Base-by-base conservation (phyloP, 2,888 invertebrate genomes). In the Pammene aurita region DNA sequence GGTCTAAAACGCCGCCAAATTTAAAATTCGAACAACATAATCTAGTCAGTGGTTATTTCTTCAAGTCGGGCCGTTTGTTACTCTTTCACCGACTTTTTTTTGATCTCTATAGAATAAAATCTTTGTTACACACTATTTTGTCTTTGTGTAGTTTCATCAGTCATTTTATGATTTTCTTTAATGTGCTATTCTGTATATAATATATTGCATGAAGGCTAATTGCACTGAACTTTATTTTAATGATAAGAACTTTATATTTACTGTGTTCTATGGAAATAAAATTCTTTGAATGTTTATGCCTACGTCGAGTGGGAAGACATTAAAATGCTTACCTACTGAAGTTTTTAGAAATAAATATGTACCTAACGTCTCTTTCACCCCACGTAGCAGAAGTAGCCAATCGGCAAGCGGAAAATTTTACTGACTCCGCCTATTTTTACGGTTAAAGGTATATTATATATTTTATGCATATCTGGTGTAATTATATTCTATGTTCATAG, bases 11-110 rank as follows among this genome's bases (percentile, higher is more conserved):
- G 80, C 87, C 83, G 84, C 84, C 86, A 86, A 91, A 88, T 90
- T 90, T 85, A 80, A 89, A 89, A 87, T 85, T 88, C 82, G 83
- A 87, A 92, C 86, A 84, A 88, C 90, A 90, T 92, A 92, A 92
- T 91, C 89, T 26, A 26, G 26, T 26, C 26, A 26, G 4, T n/a
- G 26, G 2, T 26, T 26, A 26, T 2, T 26, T 26, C 4, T 26
- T 26, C 26, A 4, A 26, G 26, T 4, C 26, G 26, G 26, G 26
- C 4, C 1, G 26, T 26, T 26, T 26, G 26, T 26, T 26, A 26
- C 26, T 26, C 1, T 26, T 26, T 26, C 26, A 26, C 4, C 26
- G 26, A n/a, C n/a, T n/a, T 26, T 26, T 26, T 2, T 26, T 26
- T 26, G 26, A 26, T 26, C 26, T 26, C 2, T 26, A 26, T 26